Conservation (phyloP, 2,113 vertebrate genomes). For the Spea bombifrons region DNA sequence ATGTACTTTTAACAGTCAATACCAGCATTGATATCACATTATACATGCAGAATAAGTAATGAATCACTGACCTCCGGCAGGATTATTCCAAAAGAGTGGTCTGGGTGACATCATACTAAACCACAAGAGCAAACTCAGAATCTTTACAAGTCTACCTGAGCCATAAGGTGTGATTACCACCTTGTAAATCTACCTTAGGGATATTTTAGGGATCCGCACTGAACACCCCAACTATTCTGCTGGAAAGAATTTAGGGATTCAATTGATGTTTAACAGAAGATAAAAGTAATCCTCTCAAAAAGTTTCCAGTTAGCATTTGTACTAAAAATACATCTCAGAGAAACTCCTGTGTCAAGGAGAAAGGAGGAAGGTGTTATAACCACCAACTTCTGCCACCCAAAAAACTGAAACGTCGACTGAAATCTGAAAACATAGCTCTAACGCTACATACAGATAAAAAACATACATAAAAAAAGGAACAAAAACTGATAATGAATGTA, state of each 20-base stretch:
- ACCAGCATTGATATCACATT: background rate
- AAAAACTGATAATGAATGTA: too few relatives aligned
- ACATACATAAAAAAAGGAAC: too few relatives aligned
- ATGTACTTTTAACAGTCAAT: background rate
- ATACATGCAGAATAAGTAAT: conserved; percentile 11
- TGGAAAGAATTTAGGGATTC: conserved; percentile 31
- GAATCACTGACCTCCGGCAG: conserved; percentile 5
- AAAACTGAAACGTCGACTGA: conserved; percentile 10
- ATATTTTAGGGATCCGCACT: conserved; percentile 21
- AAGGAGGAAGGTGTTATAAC: conserved; percentile 23
- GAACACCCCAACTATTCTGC: background rate
- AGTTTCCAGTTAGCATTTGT: background rate
- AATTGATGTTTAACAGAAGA: background rate
- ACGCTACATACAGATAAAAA: too few relatives aligned
- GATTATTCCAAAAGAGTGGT: conserved; percentile 26
- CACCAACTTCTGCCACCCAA: conserved; percentile 29
- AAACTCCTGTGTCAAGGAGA: conserved; percentile 1
- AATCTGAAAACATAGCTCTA: too few relatives aligned
- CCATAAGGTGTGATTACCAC: conserved; percentile 34
- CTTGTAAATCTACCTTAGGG: conserved; percentile 26
- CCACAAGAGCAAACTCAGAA: conserved; percentile 35
- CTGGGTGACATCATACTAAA: conserved; percentile 33
- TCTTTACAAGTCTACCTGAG: conserved; percentile 22
- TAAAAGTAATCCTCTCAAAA: conserved; percentile 23
- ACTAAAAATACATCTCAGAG: conserved; percentile 27